Evolutionary conservation across 2,888 invertebrate genomes (phyloP), one percentile per base, ranked within the genome.

Genomic region (Pterobdella sp.): DNA sequence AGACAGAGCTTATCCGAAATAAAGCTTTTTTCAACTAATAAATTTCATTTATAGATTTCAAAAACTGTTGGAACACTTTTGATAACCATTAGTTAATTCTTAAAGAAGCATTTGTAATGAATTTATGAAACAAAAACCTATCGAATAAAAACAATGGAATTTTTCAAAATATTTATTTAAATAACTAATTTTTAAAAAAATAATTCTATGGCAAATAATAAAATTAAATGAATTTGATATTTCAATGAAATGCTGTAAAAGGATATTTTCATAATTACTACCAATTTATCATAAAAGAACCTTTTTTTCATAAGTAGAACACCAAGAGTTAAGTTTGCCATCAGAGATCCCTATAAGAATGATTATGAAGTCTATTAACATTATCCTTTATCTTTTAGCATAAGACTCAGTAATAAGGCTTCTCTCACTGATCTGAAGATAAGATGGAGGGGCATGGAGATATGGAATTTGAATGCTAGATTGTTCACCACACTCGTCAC

Each of bases 361-460:
- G 26, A 69, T n/a, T 29, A 72, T 29, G n/a, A 68, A 32, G 56
- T 26, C n/a, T 4, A 64, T 32, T n/a, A 64, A 14, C 10, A 14
- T 32, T 32, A 22, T n/a, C 35, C 1, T 10, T 1, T n/a, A 37
- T 68, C 26, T 29, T 68, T 29, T 0, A 37, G 26, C 42, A 37
- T 22, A 37, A 18, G 42, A 69, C 49, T 68, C 14, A 7, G 49
- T 22, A 60, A 72, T 56, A n/a, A 67, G 31, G 63, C 32, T 32
- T n/a, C 36, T 81, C 88, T 87, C 85, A 91, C 91, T 73, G 96
- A 90, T 86, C 96, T 88, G 84, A 98, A 98, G 82, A 98, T 97
- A 91, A 97, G 95, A 82, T 97, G 97, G 66, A 98, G 85, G 0
- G 97, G 96, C 90, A 98, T 95, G 0, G 97, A 90, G 80, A 98